Percentiles rank a stretch among this genome's conserved stretches.
These are phyloP conservation scores for Brachyhypopomus occidentalis DNA, from an alignment of 2,113 vertebrate species.

Conservation along the genomic window DNA sequence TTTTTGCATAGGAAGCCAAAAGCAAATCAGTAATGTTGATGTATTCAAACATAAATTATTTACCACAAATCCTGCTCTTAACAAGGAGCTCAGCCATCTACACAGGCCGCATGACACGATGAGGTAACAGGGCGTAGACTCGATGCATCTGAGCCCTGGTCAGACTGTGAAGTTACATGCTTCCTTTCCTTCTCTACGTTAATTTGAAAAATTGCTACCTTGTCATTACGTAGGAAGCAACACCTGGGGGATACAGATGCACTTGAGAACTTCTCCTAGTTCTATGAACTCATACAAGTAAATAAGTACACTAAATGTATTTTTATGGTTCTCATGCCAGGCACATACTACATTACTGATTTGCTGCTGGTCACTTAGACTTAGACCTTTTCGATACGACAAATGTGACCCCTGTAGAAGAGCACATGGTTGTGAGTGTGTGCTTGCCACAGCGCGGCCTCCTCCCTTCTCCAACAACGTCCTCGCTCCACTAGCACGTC, in stretches of 20 bases:
- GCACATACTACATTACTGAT: not conserved
- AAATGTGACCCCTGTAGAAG: too few species aligned
- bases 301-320: not conserved
- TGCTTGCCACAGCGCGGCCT: not conserved
- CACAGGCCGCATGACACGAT: not conserved
- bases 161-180: not conserved
- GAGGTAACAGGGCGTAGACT: not conserved
- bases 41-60: not conserved
- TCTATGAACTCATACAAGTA: not conserved
- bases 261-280: not conserved
- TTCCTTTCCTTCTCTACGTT: not conserved
- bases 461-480: not conserved
- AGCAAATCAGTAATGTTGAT: slow-evolving; percentile 38
- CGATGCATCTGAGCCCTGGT: not conserved
- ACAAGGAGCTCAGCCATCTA: not conserved
- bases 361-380: not conserved
- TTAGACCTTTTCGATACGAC: too few species aligned
- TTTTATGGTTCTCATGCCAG: not conserved
- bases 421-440: not conserved
- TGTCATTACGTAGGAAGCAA: not conserved
- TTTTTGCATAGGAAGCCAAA: slow-evolving; percentile 47
- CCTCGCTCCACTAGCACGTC: not conserved
- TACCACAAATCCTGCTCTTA: slow-evolving; percentile 5
- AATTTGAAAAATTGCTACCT: not conserved
- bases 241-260: not conserved